Conservation (phyloP, 2,113 vertebrate genomes). For the Pandion haliaetus region DNA sequence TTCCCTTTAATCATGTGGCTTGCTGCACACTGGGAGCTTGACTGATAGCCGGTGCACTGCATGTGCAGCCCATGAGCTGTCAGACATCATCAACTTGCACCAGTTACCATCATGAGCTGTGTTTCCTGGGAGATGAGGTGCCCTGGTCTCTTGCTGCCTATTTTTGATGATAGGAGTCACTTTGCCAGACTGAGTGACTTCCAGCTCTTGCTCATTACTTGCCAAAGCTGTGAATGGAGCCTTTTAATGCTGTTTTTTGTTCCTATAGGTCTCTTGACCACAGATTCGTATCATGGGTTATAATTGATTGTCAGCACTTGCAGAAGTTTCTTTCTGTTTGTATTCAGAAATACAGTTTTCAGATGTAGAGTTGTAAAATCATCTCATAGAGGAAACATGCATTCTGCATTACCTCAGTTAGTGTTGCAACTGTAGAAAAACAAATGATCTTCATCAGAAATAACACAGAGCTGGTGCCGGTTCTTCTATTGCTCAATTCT, state of each 20-base stretch:
- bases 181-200: neutral
- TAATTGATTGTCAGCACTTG: neutral
- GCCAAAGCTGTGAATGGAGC: neutral
- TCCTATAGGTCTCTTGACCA: neutral
- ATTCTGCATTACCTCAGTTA: neutral
- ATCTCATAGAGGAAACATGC: neutral
- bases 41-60: neutral
- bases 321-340: neutral
- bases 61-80: neutral
- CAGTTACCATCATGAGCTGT: neutral
- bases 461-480: neutral
- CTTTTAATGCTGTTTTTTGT: neutral
- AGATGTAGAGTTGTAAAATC: neutral
- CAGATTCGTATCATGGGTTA: neutral
- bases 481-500: neutral
- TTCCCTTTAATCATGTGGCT: neutral
- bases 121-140: neutral
- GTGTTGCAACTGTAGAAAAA: neutral
- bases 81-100: neutral
- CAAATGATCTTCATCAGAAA: constrained; percentile 8
- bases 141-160: neutral
- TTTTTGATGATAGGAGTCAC: neutral
- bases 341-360: neutral
- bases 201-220: neutral
- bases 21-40: neutral